phyloP scores from a whole-genome alignment of 2,888 invertebrate species.

The Ormyrus thymus region DNA sequence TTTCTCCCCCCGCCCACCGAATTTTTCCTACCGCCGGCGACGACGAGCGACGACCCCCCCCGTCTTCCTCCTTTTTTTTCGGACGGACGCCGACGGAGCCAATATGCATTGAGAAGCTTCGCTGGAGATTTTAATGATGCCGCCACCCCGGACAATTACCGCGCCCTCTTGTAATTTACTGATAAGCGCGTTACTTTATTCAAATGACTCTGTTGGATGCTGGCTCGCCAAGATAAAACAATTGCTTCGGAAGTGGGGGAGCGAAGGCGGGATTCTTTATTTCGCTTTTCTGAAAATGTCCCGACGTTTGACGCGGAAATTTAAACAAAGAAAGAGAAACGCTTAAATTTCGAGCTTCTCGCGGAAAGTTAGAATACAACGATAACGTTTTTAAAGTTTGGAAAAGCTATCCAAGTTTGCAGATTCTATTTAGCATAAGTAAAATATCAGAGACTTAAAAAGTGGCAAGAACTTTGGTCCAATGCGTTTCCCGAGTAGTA shows the following conservation, averaged over 20 bases:
- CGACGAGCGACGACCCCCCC: neutral
- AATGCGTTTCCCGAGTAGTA: too few relatives aligned
- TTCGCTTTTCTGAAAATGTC: constrained; percentile 5
- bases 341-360: constrained; percentile 20
- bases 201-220: too few relatives aligned
- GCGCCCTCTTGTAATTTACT: too few relatives aligned
- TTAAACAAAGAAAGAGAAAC: too few relatives aligned
- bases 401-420: constrained; percentile 19
- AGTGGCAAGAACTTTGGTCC: neutral
- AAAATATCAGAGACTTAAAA: constrained; percentile 21
- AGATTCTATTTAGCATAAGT: constrained; percentile 43
- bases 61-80: constrained; percentile 2
- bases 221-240: too few relatives aligned
- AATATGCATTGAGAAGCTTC: too few relatives aligned
- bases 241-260: too few relatives aligned
- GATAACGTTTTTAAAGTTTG: constrained; percentile 18
- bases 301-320: too few relatives aligned
- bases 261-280: too few relatives aligned
- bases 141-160: too few relatives aligned
- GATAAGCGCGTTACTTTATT: too few relatives aligned
- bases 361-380: constrained; percentile 9
- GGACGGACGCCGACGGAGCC: neutral
- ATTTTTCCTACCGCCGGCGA: neutral
- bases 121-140: too few relatives aligned
- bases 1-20: neutral